phyloP scores from a whole-genome alignment of 2,797 vertebrate genomes.

The Platalea minor region DNA sequence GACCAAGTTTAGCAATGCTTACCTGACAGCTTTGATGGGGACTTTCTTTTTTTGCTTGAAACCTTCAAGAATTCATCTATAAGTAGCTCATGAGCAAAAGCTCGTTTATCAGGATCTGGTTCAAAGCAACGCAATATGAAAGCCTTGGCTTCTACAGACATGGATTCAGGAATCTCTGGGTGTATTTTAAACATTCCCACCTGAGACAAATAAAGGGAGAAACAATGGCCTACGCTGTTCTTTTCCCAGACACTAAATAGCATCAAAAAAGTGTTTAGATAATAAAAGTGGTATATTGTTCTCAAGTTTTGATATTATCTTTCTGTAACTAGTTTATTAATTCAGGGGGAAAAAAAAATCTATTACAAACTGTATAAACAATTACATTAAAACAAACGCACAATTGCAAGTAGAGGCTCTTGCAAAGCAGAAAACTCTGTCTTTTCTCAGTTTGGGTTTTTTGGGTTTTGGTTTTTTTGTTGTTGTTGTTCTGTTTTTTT shows the following conservation, averaged over 20 bases:
- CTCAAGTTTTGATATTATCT: neutral
- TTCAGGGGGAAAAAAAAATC: neutral
- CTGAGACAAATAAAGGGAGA: conserved; percentile 67
- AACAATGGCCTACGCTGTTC: neutral
- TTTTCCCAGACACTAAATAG: neutral
- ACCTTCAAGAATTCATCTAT: conserved; percentile 96
- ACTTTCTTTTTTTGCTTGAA: conserved; percentile 93
- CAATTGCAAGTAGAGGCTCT: neutral
- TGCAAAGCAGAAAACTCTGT: neutral
- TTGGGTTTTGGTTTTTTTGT: neutral
- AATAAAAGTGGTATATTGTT: neutral
- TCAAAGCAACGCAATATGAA: conserved; percentile 97
- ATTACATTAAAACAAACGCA: neutral
- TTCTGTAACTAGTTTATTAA: neutral
- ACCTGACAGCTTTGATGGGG: conserved; percentile 87
- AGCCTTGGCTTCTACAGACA: conserved; percentile 95
- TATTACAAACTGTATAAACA: neutral
- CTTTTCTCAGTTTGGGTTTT: neutral
- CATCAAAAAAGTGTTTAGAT: neutral
- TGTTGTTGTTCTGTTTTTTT: neutral
- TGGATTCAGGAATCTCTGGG: conserved; percentile 96
- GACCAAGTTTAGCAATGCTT: neutral
- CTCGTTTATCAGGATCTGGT: conserved; percentile 90
- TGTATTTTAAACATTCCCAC: conserved; percentile 99
- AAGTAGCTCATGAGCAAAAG: conserved; percentile 90